Evolutionary conservation across 37 sponge, comb jelly and placozoan genomes (phyloP).

Genomic region (Amphimedon queenslandica): DNA sequence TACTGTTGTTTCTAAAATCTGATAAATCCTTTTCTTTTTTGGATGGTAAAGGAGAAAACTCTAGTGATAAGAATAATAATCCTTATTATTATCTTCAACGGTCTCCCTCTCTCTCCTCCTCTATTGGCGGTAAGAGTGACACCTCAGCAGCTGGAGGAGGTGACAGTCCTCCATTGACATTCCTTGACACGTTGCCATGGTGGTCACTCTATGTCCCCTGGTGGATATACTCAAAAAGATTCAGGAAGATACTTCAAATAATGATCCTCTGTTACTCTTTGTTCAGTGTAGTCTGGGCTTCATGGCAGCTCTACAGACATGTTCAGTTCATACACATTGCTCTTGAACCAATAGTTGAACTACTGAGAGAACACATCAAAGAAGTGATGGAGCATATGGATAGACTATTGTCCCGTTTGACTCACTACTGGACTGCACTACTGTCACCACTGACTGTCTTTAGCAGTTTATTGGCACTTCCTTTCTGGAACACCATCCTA

Average conservation of each 20-base stretch:
- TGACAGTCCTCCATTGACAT: slow-evolving; percentile 4
- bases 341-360: slow-evolving; percentile 49
- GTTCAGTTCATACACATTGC: slow-evolving; percentile 62
- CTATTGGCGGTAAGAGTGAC: not conserved
- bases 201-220: slow-evolving; percentile 77
- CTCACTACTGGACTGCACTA: slow-evolving; percentile 39
- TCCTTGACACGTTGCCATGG: slow-evolving; percentile 57
- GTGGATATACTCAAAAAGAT: slow-evolving; percentile 58
- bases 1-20: slow-evolving; percentile 31
- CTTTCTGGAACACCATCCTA: not conserved
- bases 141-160: not conserved
- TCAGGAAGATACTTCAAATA: slow-evolving; percentile 41
- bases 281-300: slow-evolving; percentile 72
- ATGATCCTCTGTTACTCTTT: slow-evolving; percentile 55
- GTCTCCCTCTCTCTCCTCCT: not conserved
- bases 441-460: slow-evolving; percentile 61
- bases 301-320: slow-evolving; percentile 89
- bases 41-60: not conserved
- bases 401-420: slow-evolving; percentile 36
- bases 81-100: not conserved
- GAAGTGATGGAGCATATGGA: slow-evolving; percentile 39
- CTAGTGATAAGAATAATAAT: not conserved
- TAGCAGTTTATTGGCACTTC: slow-evolving; percentile 17
- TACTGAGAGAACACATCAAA: slow-evolving; percentile 40
- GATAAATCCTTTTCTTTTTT: not conserved